phyloP scores from a whole-genome alignment of 2,888 invertebrate genomes.

The Acleris sparsana region DNA sequence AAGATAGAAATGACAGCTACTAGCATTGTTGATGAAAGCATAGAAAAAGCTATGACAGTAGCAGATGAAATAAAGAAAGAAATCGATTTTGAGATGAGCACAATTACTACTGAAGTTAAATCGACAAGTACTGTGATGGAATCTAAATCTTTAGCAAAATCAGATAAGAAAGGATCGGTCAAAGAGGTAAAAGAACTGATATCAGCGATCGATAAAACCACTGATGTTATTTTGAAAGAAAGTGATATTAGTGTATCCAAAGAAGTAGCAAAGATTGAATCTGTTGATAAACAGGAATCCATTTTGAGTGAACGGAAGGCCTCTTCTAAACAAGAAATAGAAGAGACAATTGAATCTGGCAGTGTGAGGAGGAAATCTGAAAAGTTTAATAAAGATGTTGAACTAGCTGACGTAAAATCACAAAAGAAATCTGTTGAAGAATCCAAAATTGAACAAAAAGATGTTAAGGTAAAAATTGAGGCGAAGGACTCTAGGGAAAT shows the following conservation, averaged over 20 bases:
- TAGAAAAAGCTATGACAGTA: slow-evolving; percentile 64
- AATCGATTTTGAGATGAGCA: slow-evolving; percentile 54
- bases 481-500: slow-evolving; percentile 34
- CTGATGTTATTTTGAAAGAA: slow-evolving; percentile 41
- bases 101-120: slow-evolving; percentile 27
- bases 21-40: slow-evolving; percentile 64
- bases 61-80: slow-evolving; percentile 66
- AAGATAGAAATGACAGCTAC: slow-evolving; percentile 65
- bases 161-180: slow-evolving; percentile 31
- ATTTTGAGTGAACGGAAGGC: slow-evolving; percentile 46
- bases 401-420: slow-evolving; percentile 27
- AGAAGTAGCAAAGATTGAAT: slow-evolving; percentile 44
- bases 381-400: slow-evolving; percentile 43
- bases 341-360: slow-evolving; percentile 49
- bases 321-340: slow-evolving; percentile 46
- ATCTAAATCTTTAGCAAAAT: slow-evolving; percentile 2
- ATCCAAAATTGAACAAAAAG: slow-evolving; percentile 14
- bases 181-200: slow-evolving; percentile 40
- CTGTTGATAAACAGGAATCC: slow-evolving; percentile 39
- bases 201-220: slow-evolving; percentile 42
- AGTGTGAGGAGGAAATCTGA: slow-evolving; percentile 47
- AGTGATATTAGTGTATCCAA: slow-evolving; percentile 39
- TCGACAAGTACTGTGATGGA: slow-evolving; percentile 3
- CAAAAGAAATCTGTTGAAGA: slow-evolving; percentile 23
- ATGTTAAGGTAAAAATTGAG: slow-evolving; percentile 8